A percentile compares a stretch with the other conserved stretches of the same genome.
Evolutionary conservation across 2,797 vertebrate genomes (phyloP).

Genomic region (Eulemur coronatus): DNA sequence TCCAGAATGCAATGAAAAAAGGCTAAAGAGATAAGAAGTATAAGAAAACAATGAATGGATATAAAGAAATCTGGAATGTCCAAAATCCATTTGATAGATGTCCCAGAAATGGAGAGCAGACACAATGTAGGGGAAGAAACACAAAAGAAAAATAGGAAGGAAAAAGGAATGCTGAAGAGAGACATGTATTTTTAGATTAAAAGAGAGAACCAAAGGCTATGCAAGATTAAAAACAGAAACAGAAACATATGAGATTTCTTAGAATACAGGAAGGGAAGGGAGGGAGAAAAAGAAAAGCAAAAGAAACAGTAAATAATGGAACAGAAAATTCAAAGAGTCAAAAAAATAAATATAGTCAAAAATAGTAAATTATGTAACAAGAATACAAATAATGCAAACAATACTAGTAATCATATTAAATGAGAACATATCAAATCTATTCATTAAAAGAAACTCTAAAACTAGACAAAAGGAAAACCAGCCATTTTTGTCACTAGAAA

Average conservation of each 20-base stretch:
- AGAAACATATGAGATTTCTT: not conserved
- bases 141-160: not conserved
- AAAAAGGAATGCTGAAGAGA: not conserved
- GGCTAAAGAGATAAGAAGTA: not conserved
- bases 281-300: not conserved
- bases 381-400: slow-evolving; percentile 4
- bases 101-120: not conserved
- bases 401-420: not conserved
- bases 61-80: not conserved
- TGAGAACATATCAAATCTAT: not conserved
- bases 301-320: not conserved
- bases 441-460: slow-evolving; percentile 1
- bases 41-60: not conserved
- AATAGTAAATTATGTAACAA: not conserved
- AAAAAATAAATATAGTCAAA: not conserved
- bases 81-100: not conserved
- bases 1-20: not conserved
- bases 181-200: slow-evolving; percentile 11
- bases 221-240: slow-evolving; percentile 40
- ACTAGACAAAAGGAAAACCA: not conserved
- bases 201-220: not conserved
- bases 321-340: not conserved
- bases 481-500: not conserved
- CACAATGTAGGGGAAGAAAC: not conserved
- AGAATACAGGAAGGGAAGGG: not conserved